These are phyloP conservation scores for Procavia capensis DNA, from an alignment of 2,113 vertebrate genomes.

Conservation along the genomic window DNA sequence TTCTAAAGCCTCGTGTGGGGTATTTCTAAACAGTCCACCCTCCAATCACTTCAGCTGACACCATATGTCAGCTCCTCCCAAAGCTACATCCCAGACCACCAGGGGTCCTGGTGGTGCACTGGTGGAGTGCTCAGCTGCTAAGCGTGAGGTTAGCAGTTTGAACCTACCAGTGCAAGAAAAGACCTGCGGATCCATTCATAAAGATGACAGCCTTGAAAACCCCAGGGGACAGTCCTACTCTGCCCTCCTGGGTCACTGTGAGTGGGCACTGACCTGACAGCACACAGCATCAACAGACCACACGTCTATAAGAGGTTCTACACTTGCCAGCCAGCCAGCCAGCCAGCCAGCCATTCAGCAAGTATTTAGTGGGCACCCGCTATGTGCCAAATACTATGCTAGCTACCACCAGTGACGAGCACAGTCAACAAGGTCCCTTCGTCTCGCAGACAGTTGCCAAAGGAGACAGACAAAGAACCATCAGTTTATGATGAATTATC, in stretches of 20 bases:
- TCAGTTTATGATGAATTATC: neutral
- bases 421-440: neutral
- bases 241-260: neutral
- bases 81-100: neutral
- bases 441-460: neutral
- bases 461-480: constrained; percentile 7
- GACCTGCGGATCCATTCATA: neutral
- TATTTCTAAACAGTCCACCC: constrained; percentile 36
- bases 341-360: neutral
- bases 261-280: neutral
- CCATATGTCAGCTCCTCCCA: neutral
- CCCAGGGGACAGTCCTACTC: neutral
- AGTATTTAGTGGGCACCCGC: neutral
- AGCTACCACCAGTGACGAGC: neutral
- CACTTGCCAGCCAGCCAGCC: too few relatives aligned
- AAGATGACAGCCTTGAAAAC: neutral
- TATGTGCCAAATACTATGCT: neutral
- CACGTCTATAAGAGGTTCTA: neutral
- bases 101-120: neutral
- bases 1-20: constrained; percentile 17
- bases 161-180: neutral
- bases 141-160: neutral
- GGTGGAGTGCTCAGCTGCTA: too few relatives aligned
- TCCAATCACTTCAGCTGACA: constrained; percentile 34
- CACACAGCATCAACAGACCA: neutral